Conservation (phyloP, 2,797 vertebrate genomes). For the Lophotriccus pileatus region DNA sequence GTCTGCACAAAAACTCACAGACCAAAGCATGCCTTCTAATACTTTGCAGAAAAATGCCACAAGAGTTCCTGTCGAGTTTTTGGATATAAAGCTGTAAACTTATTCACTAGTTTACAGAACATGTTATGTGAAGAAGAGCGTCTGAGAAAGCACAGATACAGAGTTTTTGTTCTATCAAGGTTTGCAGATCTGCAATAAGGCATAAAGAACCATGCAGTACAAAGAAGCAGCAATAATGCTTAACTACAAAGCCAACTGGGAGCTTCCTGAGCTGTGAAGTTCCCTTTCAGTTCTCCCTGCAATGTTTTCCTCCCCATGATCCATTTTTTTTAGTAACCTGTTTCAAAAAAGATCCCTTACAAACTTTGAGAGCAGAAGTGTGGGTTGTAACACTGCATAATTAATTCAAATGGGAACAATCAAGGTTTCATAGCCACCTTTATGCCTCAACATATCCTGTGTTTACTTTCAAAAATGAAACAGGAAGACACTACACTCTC, state of each 20-base stretch:
- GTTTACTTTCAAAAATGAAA: not conserved
- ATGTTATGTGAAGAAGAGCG: not conserved
- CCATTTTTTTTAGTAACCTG: not conserved
- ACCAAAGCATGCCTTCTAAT: not conserved
- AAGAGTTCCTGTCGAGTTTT: not conserved
- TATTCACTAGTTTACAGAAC: not conserved
- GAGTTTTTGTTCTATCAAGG: not conserved
- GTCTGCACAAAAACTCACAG: not conserved
- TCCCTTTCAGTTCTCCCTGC: not conserved
- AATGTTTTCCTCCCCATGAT: not conserved
- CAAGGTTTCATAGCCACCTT: not conserved
- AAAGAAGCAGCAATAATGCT: not conserved
- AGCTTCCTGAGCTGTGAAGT: not conserved
- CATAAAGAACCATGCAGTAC: rapidly evolving
- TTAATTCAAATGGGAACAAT: not conserved
- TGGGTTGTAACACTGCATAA: not conserved
- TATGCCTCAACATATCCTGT: not conserved
- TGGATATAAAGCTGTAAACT: not conserved
- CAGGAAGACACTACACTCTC: not conserved
- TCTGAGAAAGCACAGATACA: not conserved
- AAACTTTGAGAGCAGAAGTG: not conserved
- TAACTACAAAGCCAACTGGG: not conserved
- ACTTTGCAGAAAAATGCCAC: not conserved
- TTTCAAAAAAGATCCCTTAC: not conserved
- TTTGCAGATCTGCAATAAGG: not conserved